phyloP scores from a whole-genome alignment of 2,113 vertebrate species.

The Dasyurus viverrinus region DNA sequence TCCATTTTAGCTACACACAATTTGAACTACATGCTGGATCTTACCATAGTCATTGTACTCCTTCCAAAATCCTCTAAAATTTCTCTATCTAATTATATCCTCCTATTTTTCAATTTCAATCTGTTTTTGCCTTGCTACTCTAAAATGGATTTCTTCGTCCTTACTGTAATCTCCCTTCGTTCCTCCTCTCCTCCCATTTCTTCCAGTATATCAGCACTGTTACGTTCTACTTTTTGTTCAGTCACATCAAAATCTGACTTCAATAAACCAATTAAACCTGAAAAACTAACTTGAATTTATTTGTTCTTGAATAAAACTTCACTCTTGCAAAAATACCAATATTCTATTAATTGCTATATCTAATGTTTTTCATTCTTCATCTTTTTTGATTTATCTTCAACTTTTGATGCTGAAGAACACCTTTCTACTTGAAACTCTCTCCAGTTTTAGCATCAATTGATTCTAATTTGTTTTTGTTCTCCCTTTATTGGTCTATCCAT shows the following conservation, averaged over 20 bases:
- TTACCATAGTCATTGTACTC: not conserved
- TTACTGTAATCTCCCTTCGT: not conserved
- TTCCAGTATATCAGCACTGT: not conserved
- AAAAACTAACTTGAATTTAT: not conserved
- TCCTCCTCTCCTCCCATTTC: not conserved
- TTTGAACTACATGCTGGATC: not conserved
- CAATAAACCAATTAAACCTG: no score
- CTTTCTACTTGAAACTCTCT: not conserved
- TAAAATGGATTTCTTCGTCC: fast-evolving
- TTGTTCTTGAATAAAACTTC: not conserved
- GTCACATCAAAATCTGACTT: not conserved
- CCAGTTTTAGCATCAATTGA: not conserved
- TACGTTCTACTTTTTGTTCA: not conserved
- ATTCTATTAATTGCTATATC: not conserved
- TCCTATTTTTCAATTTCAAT: not conserved
- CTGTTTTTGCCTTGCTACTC: not conserved
- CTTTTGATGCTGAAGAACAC: not conserved
- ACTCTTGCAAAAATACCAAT: not conserved
- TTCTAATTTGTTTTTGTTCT: not conserved
- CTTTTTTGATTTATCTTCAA: not conserved
- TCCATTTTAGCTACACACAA: not conserved
- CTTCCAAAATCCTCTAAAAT: not conserved
- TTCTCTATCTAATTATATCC: not conserved
- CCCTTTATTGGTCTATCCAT: not conserved
- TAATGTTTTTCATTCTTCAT: not conserved